phyloP scores from a whole-genome alignment of 37 sponge, comb jelly and placozoan species.

The Cliona cf. orientalis region DNA sequence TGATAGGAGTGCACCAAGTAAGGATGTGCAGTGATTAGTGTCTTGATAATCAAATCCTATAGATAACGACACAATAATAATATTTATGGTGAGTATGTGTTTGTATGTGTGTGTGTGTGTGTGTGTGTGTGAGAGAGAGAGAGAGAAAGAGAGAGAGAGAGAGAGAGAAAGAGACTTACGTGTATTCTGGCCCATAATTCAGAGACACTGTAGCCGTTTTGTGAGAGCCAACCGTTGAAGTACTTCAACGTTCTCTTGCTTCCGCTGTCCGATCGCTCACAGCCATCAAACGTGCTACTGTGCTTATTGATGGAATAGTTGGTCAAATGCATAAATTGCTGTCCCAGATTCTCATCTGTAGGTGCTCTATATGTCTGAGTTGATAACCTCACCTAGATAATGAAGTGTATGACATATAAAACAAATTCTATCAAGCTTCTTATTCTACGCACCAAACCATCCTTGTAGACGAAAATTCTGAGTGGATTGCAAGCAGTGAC shows the following conservation, averaged over 20 bases:
- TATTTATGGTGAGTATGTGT: background rate
- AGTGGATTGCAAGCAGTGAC: constrained; percentile 83
- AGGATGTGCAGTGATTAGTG: constrained; percentile 78
- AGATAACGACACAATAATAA: background rate
- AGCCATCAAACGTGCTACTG: constrained; percentile 69
- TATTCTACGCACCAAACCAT: constrained; percentile 80
- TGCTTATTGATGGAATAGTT: constrained; percentile 96
- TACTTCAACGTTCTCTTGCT: constrained; percentile 85
- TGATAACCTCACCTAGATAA: constrained; percentile 58
- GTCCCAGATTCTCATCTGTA: constrained; percentile 56
- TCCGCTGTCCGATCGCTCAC: constrained; percentile 71
- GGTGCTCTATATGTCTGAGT: constrained; percentile 42
- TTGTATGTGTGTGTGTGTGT: background rate
- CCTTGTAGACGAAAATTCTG: constrained; percentile 69
- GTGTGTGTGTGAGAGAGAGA: background rate
- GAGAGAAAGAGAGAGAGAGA: background rate
- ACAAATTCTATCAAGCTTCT: background rate
- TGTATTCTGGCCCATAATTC: constrained; percentile 88
- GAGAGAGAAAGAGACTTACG: constrained; percentile 43
- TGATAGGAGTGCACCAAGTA: constrained; percentile 80
- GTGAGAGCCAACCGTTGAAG: constrained; percentile 76
- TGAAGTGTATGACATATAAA: background rate
- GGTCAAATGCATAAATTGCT: constrained; percentile 91
- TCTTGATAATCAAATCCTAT: constrained; percentile 89
- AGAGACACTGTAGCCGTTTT: constrained; percentile 68